Evolutionary conservation across 1,140 invertebrate species (phyloP), one percentile per base, ranked within the genome.

Genomic region (Asbolus verrucosus): DNA sequence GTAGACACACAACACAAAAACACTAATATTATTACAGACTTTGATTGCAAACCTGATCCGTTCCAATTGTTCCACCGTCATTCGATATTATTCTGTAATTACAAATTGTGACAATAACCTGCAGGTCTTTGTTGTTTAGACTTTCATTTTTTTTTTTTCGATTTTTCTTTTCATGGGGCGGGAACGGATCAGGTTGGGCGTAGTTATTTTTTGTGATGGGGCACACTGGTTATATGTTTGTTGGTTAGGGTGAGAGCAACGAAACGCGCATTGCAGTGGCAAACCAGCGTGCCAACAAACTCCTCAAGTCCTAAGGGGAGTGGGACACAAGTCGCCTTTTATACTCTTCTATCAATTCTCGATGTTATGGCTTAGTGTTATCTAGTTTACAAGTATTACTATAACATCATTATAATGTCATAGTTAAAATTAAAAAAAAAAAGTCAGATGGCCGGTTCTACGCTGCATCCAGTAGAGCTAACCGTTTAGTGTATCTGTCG

Each of bases 251-350:
- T 76, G 89, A 91, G 75, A 92, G 90, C 83, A 92, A 92, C 84
- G 90, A 91, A 84, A 90, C 90, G 69, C 89, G 91, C 84, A 91
- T 92, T 84, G 89, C 89, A 69, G 89, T 91, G 79, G 91, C 91
- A 72, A 92, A 92, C 83, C 90, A 92, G 80, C 86, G 90, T 76
- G 90, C 91, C 79, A 90, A 91, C 82, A 91, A 91, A 81, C 87
- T 92, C 75, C 88, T 92, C 82, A 91, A 91, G 81, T 87, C 86
- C 76, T 87, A 87, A 87, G 72, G 69, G 67, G 77, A 74, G 36
- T 24, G 67, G 65, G 70, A 73, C 67, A 71, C 74, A 69, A 71
- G 69, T 73, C 71, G 75, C 69, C 77, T 77, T 78, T 77, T 77
- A 71, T 77, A 77, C 72, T 74, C 76, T 73, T 74, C 75, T 79